A percentile compares a stretch with the other conserved stretches of the same genome.
phyloP scores from a whole-genome alignment of 2,888 invertebrate species.

The Crocallis elinguaria region DNA sequence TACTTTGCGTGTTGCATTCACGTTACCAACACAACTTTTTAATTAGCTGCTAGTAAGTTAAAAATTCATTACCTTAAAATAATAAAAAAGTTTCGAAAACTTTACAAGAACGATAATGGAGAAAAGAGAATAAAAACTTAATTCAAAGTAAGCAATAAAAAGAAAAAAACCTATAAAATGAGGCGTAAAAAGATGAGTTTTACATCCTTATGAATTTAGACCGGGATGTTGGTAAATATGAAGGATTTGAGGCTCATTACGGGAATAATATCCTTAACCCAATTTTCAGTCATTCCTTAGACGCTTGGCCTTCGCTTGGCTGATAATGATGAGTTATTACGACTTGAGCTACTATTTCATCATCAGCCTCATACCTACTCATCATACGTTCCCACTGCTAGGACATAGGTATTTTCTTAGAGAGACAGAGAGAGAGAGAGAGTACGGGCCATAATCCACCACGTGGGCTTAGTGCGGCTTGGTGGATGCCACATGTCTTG shows the following conservation, averaged over 20 bases:
- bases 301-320: too few relatives aligned
- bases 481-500: too few relatives aligned
- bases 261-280: not conserved
- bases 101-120: constrained; percentile 23
- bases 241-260: constrained; percentile 7
- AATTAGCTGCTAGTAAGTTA: constrained; percentile 26
- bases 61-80: constrained; percentile 25
- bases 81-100: constrained; percentile 25
- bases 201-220: constrained; percentile 16
- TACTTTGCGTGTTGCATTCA: constrained; percentile 33
- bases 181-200: constrained; percentile 24
- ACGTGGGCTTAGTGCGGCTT: too few relatives aligned
- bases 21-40: constrained; percentile 24
- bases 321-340: too few relatives aligned
- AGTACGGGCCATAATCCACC: too few relatives aligned
- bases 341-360: too few relatives aligned
- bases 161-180: constrained; percentile 23
- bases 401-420: too few relatives aligned
- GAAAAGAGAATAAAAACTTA: constrained; percentile 19
- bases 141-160: constrained; percentile 28
- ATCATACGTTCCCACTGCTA: too few relatives aligned
- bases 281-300: too few relatives aligned
- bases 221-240: constrained; percentile 5
- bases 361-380: too few relatives aligned
- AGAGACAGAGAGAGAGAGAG: too few relatives aligned